A percentile compares a stretch with the other conserved stretches of the same genome.
Conservation (phyloP, 2,888 invertebrate genomes). For the Quadroppia sp. region DNA sequence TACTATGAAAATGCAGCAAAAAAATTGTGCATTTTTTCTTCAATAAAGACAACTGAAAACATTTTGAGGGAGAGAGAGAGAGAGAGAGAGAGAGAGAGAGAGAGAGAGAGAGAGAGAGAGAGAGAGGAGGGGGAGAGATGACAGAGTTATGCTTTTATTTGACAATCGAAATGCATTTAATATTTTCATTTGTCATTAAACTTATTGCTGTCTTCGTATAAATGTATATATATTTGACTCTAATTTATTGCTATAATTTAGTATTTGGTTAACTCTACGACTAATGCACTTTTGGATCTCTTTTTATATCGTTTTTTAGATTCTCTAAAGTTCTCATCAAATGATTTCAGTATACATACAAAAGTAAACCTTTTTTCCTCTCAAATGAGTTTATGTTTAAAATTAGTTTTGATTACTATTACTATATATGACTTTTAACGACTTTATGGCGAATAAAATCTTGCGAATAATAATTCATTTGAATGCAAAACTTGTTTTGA, state of each 20-base stretch:
- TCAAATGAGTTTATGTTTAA: not conserved
- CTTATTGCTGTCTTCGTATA: not conserved
- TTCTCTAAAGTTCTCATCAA: constrained; percentile 5
- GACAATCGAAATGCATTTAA: not conserved
- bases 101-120: no score
- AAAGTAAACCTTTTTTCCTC: not conserved
- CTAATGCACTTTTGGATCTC: not conserved
- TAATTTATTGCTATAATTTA: no score
- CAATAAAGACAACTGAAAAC: no score
- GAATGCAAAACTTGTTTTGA: not conserved
- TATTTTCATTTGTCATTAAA: not conserved
- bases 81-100: no score
- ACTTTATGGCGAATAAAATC: not conserved
- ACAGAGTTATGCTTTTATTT: not conserved
- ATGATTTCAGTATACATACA: not conserved
- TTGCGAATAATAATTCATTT: constrained; percentile 13
- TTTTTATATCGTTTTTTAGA: no score
- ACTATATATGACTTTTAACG: constrained; percentile 12
- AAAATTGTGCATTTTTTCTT: not conserved
- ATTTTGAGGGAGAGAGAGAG: no score
- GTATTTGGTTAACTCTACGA: not conserved
- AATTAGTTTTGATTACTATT: constrained; percentile 14
- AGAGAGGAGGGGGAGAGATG: no score
- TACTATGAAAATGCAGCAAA: constrained; percentile 3
- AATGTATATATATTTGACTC: not conserved